A percentile compares a stretch with the other conserved stretches of the same genome.
These are phyloP conservation scores for Platycheirus rosarum DNA, from an alignment of 2,888 invertebrate species.

Conservation along the genomic window DNA sequence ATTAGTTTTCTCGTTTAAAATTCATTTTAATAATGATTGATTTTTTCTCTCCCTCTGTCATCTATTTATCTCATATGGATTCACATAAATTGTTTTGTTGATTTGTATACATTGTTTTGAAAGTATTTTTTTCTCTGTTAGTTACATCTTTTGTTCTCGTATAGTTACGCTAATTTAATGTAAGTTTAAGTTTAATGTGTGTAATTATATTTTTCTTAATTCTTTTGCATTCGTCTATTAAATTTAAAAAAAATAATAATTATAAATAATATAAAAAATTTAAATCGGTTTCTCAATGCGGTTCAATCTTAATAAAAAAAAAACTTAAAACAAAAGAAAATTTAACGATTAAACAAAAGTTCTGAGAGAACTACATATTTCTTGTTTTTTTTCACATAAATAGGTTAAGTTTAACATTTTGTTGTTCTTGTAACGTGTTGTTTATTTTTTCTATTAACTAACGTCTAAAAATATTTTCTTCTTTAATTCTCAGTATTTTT, in stretches of 20 bases:
- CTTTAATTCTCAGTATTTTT: conserved; percentile 45
- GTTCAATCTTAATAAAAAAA: conserved; percentile 46
- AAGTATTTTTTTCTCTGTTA: conserved; percentile 6
- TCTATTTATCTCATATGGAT: conserved; percentile 28
- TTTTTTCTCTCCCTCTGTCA: no score
- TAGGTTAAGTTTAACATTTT: conserved; percentile 67
- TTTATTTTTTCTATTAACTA: conserved; percentile 52
- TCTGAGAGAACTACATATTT: conserved; percentile 37
- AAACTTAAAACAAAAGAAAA: conserved; percentile 36
- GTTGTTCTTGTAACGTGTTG: conserved; percentile 60
- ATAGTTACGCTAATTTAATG: conserved; percentile 7
- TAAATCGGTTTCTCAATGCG: conserved; percentile 46
- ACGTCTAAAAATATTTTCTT: conserved; percentile 60
- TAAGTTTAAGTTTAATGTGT: conserved; percentile 29
- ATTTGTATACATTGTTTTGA: not conserved
- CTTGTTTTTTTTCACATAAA: conserved; percentile 59
- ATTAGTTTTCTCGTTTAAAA: conserved; percentile 21
- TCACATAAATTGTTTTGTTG: conserved; percentile 27
- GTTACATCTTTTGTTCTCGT: conserved; percentile 32
- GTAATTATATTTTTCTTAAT: conserved; percentile 27
- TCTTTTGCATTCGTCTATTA: conserved; percentile 61
- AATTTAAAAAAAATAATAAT: conserved; percentile 23
- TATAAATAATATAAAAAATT: conserved; percentile 51
- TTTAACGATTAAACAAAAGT: conserved; percentile 58
- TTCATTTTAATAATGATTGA: conserved; percentile 11